Evolutionary conservation across 2,797 vertebrate species (phyloP), one percentile per base, ranked within the genome.

Genomic region (Dendrocincla tyrannina): DNA sequence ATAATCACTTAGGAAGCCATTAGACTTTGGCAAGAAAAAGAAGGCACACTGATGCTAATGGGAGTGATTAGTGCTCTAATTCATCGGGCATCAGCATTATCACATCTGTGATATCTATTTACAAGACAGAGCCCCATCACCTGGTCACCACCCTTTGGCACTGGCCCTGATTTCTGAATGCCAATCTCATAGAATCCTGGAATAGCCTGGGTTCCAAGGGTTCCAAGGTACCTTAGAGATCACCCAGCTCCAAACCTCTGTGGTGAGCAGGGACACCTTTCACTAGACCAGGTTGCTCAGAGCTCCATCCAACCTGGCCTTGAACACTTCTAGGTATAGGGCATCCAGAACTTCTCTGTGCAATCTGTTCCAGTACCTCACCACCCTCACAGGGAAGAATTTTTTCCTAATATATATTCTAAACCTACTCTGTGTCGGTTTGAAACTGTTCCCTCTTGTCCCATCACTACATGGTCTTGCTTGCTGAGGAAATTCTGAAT

Each of bases 21-120:
- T 92, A 92, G 62, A 75, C 77, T 67, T 88, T 96, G 95, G 75
- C 85, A 93, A 77, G 89, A 58, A 91, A 85, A 91, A 33, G 30
- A 89, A 88, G 44, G 20, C 73, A 77, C 33, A 30, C 17, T 56
- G 68, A n/a, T 88, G 49, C 5, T 92, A 82, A 85, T 85, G 76
- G 74, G 9, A 28, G n/a, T 52, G 63, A 83, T 89, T 92, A 94
- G 41, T 53, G 27, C 49, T 92, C 41, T 92, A 93, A 89, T 77
- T 87, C 53, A 64, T 13, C 2, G 2, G 28, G 41, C 37, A 69
- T 47, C 5, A 30, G 55, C 50, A 47, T 87, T 88, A 85, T 72
- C 46, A 42, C 3, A 8, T 76, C 59, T 91, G 17, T 0, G 1
- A 39, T 53, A 77, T 13, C 66, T 90, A 35, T 62, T 42, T 50